A percentile compares a stretch with the other conserved stretches of the same genome.
These are phyloP conservation scores for Caerostris darwini DNA, from an alignment of 1,140 invertebrate species.

Conservation along the genomic window DNA sequence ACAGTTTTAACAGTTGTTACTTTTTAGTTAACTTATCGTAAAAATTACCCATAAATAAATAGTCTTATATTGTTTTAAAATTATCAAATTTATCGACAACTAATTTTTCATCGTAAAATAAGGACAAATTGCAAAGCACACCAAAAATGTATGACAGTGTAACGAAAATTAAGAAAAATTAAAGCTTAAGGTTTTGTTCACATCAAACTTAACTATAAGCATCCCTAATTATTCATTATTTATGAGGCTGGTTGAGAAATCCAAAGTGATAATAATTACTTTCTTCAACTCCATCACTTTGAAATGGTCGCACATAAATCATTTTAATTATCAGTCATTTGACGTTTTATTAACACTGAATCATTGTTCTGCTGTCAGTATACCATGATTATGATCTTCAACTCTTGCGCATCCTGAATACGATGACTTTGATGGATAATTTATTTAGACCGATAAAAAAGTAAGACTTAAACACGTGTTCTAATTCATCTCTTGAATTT, in stretches of 20 bases:
- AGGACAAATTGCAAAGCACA: no score
- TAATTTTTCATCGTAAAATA: no score
- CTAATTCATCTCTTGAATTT: conserved; percentile 27
- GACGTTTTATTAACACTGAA: conserved; percentile 45
- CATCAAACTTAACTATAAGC: not conserved
- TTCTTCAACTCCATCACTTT: not conserved
- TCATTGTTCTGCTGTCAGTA: not conserved
- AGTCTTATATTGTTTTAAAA: no score
- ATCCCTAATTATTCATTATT: not conserved
- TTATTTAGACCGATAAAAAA: not conserved
- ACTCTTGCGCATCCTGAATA: conserved; percentile 10
- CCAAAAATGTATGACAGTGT: no score
- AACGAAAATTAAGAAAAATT: no score
- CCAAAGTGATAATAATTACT: not conserved
- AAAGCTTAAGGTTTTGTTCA: not conserved
- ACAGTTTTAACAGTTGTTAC: no score
- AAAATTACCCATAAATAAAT: no score
- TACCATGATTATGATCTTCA: conserved; percentile 6
- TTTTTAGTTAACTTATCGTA: no score
- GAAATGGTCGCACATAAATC: not conserved
- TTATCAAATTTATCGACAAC: no score
- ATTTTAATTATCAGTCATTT: conserved; percentile 40
- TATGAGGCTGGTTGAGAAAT: not conserved
- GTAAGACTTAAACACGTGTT: conserved; percentile 35
- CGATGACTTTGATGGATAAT: not conserved